Evolutionary conservation across 2,797 vertebrate species (phyloP).

Genomic region (Hyperoplus lanceolatus): DNA sequence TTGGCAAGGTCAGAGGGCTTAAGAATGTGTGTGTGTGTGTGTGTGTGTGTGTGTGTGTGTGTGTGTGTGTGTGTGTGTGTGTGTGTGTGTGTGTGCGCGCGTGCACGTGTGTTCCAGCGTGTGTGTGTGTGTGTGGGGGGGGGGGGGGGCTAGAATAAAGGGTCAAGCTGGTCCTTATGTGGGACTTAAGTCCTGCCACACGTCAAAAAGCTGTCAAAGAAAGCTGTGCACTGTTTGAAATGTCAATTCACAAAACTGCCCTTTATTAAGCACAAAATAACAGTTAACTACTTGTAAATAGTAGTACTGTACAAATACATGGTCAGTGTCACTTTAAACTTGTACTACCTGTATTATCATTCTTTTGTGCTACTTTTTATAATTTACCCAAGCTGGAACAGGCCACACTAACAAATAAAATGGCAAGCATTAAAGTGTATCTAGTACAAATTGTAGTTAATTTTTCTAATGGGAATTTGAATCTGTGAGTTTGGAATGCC

Average conservation of each 20-base stretch:
- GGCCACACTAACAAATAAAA: conserved; percentile 1
- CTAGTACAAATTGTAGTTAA: background rate
- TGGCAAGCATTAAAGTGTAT: background rate
- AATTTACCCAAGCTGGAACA: background rate
- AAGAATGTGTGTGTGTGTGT: conserved; percentile 33
- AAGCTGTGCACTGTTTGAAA: conserved; percentile 9
- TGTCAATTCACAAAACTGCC: background rate
- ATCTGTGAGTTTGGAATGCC: background rate
- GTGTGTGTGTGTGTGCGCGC: conserved; percentile 6
- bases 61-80: conserved; percentile 30
- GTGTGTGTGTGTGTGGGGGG: conserved; percentile 23
- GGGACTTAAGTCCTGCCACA: conserved; percentile 13
- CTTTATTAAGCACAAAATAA: background rate
- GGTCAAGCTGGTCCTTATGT: background rate
- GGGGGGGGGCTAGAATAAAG: background rate
- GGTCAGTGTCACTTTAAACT: background rate
- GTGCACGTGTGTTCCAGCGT: conserved; percentile 2
- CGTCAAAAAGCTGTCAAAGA: conserved; percentile 48
- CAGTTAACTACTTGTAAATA: background rate
- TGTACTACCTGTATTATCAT: background rate
- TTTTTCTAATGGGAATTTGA: background rate
- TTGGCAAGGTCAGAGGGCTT: conserved; percentile 44
- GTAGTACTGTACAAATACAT: background rate
- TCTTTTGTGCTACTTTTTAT: background rate
- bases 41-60: conserved; percentile 13